Evolutionary conservation across 2,797 vertebrate species (phyloP).

Genomic region (Martes flavigula): DNA sequence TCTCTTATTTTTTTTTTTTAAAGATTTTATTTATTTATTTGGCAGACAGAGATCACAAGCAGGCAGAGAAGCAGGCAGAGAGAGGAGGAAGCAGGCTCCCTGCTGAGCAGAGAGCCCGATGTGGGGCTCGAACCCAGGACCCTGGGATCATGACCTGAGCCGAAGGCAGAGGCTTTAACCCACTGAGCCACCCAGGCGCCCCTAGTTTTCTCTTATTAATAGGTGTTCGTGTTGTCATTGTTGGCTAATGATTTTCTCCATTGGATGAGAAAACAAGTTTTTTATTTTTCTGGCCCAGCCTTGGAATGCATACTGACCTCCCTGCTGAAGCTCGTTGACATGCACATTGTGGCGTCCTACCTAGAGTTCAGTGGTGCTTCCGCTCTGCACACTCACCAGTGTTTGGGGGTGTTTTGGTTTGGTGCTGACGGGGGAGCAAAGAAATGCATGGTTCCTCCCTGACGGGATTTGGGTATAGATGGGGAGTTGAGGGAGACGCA

Average conservation of each 20-base stretch:
- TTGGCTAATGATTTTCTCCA: not conserved
- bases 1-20: too few species aligned
- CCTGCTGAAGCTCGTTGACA: not conserved
- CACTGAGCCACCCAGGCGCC: too few species aligned
- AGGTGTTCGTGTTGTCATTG: not conserved
- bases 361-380: not conserved
- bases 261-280: not conserved
- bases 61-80: too few species aligned
- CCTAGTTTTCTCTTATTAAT: not conserved
- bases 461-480: not conserved
- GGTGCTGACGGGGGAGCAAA: not conserved
- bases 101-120: too few species aligned
- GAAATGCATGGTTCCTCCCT: not conserved
- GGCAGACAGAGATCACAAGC: too few species aligned
- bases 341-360: not conserved
- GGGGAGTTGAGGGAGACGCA: fast-evolving
- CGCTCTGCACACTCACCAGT: not conserved
- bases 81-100: too few species aligned
- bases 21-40: too few species aligned
- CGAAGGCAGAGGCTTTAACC: too few species aligned
- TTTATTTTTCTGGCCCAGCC: not conserved
- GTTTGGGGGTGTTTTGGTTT: not conserved
- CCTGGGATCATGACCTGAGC: too few species aligned
- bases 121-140: too few species aligned
- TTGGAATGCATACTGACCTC: not conserved